phyloP scores from a whole-genome alignment of 1,140 invertebrate genomes.

The Zaprionus lachaisei region DNA sequence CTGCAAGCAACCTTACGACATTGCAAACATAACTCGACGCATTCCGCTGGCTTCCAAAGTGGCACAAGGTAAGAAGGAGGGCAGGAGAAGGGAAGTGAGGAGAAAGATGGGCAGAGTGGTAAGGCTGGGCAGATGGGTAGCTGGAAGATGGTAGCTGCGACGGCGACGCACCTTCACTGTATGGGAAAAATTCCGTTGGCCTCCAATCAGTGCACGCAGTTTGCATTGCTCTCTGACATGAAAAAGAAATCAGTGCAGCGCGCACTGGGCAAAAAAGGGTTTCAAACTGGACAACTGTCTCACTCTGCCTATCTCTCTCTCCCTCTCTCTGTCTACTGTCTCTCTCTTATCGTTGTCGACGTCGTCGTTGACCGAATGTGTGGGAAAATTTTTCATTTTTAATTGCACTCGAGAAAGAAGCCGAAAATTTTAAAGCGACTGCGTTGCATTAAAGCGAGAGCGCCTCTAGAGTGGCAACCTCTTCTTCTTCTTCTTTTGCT shows the following conservation, averaged over 20 bases:
- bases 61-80: conserved; percentile 69
- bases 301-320: background rate
- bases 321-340: conserved; percentile 12
- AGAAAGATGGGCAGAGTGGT: background rate
- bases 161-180: conserved; percentile 25
- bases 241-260: conserved; percentile 80
- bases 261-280: conserved; percentile 4
- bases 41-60: conserved; percentile 71
- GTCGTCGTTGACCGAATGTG: conserved; percentile 71
- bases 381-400: conserved; percentile 84
- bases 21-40: conserved; percentile 72
- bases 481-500: background rate
- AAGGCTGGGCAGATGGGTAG: background rate
- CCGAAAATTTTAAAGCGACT: conserved; percentile 61
- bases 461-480: background rate
- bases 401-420: conserved; percentile 64
- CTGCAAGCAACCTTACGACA: conserved; percentile 53
- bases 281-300: conserved; percentile 7
- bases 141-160: background rate
- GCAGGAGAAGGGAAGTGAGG: background rate
- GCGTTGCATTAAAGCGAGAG: conserved; percentile 34
- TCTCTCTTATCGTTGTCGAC: conserved; percentile 36
- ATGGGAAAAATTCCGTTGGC: conserved; percentile 81
- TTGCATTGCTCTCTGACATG: conserved; percentile 77
- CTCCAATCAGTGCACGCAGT: conserved; percentile 79